Evolutionary conservation across 2,113 vertebrate genomes (phyloP).

Genomic region (Podilymbus podiceps): DNA sequence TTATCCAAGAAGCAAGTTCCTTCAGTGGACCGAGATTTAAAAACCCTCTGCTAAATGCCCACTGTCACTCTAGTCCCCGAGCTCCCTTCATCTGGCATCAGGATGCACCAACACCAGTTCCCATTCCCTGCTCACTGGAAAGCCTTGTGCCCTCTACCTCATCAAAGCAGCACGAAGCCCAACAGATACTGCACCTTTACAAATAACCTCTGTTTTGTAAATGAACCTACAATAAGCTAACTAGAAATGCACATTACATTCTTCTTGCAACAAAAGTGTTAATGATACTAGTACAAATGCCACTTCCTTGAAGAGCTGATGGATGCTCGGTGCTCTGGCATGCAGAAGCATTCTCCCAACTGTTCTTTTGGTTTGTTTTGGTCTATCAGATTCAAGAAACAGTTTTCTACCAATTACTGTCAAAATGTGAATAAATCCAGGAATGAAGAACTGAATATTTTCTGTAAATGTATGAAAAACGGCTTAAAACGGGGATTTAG

Average conservation of each 20-base stretch:
- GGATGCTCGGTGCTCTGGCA: conserved; percentile 30
- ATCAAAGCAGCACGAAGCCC: not conserved
- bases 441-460: conserved; percentile 64
- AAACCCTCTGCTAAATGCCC: not conserved
- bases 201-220: conserved; percentile 8
- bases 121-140: not conserved
- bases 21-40: not conserved
- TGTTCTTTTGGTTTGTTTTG: conserved; percentile 6
- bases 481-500: conserved; percentile 49
- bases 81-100: not conserved
- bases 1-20: not conserved
- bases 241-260: not conserved
- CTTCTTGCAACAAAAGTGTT: conserved; percentile 20
- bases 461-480: conserved; percentile 51
- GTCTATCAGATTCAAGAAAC: conserved; percentile 64
- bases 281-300: conserved; percentile 52
- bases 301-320: conserved; percentile 41
- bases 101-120: not conserved
- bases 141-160: not conserved
- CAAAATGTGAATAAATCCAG: conserved; percentile 66
- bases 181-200: not conserved
- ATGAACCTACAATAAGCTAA: not conserved
- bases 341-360: conserved; percentile 34
- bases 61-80: not conserved
- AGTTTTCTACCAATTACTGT: conserved; percentile 70